Evolutionary conservation across 2,113 vertebrate species (phyloP), one percentile per base, ranked within the genome.

Genomic region (Orthochromis malagaraziensis): DNA sequence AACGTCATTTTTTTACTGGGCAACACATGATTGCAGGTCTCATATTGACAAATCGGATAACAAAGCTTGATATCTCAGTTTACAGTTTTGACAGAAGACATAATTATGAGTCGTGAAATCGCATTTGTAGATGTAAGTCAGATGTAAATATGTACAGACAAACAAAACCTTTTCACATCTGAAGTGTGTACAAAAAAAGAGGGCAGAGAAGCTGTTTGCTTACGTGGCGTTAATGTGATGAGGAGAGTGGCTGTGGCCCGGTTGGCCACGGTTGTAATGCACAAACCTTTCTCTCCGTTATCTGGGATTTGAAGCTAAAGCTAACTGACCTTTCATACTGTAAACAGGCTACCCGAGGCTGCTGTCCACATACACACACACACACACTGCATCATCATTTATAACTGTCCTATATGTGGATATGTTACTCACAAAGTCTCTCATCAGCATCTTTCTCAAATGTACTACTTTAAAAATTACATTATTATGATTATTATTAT

Each of bases 271-370:
- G 7, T 29, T 11, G 9, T 40, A 9, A 53, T 81, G 84, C 91
- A 86, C 81, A 93, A 81, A 90, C 83, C 87, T 68, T 83, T 88
- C 19, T 58, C 86, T 88, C 87, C 38, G 24, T 89, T 83, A 84
- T 84, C 81, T 26, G 5, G 77, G 68, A 75, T 89, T 89, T 86
- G 75, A 73, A 38, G 63, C 84, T 63, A 79, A 86, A 86, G 79
- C 70, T 87, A 84, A 77, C 65, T 91, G 93, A 91, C 91, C 91
- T 92, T 90, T 92, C 86, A 73, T 55, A 68, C 65, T 81, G 73
- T 68, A 88, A 90, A 83, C 87, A 42, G 77, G 12, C 90, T 84
- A 54, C 70, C 79, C 83, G 31, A 60, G 63, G 87, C 83, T 88
- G 82, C 73, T 17, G 17, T 83, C 54, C 40, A 33, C 53, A 58